Evolutionary conservation across 1,140 invertebrate species (phyloP), one percentile per base, ranked within the genome.

Genomic region (Bombus fervidus): DNA sequence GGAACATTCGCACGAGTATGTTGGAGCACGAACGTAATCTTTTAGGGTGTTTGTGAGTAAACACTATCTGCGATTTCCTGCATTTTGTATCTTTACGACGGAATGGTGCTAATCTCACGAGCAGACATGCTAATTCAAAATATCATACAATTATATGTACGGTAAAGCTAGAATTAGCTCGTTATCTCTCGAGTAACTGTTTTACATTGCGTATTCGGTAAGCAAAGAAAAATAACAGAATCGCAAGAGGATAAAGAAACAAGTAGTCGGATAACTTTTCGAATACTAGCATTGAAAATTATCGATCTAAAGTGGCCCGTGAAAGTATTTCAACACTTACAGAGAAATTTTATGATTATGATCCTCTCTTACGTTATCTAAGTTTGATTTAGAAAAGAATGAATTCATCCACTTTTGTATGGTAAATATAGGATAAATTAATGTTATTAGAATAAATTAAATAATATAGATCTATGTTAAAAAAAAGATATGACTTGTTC

Each of bases 21-120:
- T 37, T 1, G 34, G 18, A 37, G 15, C 22, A 31, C 25, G 22
- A 68, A 10, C 31, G 34, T 25, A 68, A 37, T 37, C 66, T 68
- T 37, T 68, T 25, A 37, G 18, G 15, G 34, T 68, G 34, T 34
- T 68, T 13, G 10, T 22, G 18, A 25, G 66, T 68, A 68, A 68
- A 68, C 31, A 68, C 18, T 25, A 37, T 18, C 18, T 37, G 18
- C 8, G 22, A 68, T 37, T 68, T 37, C 34, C 66, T 68, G 66
- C 34, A 68, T 68, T 68, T 68, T 68, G 34, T 68, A 68, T 68
- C 66, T 68, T 68, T 68, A 37, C 15, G 66, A 68, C 34, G 6
- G 31, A 10, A 10, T 4, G 5, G 25, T 71, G 68, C 37, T 71
- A 71, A 28, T 71, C 37, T 28, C 37, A 13, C 12, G 68, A 34